A percentile compares a stretch with the other conserved stretches of the same genome.
Evolutionary conservation across 53 echinoderm and acorn worm genomes (phyloP).

Genomic region (Holothuria leucospilota): DNA sequence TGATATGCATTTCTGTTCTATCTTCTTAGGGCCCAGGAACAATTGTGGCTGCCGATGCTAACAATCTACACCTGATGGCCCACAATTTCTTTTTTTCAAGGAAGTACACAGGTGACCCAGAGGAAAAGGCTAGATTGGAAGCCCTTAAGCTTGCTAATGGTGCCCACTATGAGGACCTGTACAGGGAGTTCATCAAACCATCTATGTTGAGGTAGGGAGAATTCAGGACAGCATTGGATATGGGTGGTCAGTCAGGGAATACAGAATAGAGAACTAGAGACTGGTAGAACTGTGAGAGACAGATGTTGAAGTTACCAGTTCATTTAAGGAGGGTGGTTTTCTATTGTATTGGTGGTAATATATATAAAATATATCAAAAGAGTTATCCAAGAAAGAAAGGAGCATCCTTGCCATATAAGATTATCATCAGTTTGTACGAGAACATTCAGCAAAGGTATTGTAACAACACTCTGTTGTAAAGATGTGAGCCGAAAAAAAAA

Average conservation of each 20-base stretch:
- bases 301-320: too few relatives aligned
- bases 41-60: conserved; percentile 80
- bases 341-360: too few relatives aligned
- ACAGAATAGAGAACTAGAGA: too few relatives aligned
- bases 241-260: background rate
- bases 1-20: background rate
- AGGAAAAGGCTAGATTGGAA: conserved; percentile 73
- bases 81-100: conserved; percentile 87
- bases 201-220: conserved; percentile 74
- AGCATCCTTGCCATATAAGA: too few relatives aligned
- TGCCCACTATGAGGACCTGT: conserved; percentile 78
- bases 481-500: too few relatives aligned
- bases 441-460: too few relatives aligned
- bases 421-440: too few relatives aligned
- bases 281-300: background rate
- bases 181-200: conserved; percentile 70
- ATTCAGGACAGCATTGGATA: too few relatives aligned
- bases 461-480: too few relatives aligned
- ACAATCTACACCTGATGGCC: conserved; percentile 68
- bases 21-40: conserved; percentile 86
- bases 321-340: too few relatives aligned
- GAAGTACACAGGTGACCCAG: conserved; percentile 81
- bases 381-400: too few relatives aligned
- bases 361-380: too few relatives aligned
- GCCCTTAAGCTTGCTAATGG: conserved; percentile 78